phyloP scores from a whole-genome alignment of 1,140 invertebrate species.

The Habropoda laboriosa region DNA sequence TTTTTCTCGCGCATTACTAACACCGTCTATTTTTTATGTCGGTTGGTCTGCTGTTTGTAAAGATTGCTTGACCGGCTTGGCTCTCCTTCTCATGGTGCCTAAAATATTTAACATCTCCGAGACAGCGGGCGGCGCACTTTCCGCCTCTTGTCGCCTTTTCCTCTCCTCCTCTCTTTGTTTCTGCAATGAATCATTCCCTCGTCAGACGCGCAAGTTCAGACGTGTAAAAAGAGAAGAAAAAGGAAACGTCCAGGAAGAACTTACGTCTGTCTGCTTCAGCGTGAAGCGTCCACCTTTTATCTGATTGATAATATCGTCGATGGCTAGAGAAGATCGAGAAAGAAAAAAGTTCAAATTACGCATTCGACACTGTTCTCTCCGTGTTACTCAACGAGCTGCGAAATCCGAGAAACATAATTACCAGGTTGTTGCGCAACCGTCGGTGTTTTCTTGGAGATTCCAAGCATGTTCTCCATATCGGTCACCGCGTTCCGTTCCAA shows the following conservation, averaged over 20 bases:
- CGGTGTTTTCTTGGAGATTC: conserved; percentile 77
- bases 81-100: conserved; percentile 85
- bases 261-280: conserved; percentile 85
- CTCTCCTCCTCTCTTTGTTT: conserved; percentile 83
- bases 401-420: conserved; percentile 54
- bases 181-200: conserved; percentile 63
- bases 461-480: conserved; percentile 85
- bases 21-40: conserved; percentile 46
- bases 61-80: conserved; percentile 75
- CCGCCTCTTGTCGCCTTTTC: conserved; percentile 82
- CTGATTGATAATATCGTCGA: conserved; percentile 89
- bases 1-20: not conserved
- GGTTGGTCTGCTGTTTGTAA: conserved; percentile 67
- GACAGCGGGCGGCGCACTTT: conserved; percentile 84
- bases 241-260: conserved; percentile 18
- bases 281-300: conserved; percentile 90
- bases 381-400: not conserved
- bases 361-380: not conserved
- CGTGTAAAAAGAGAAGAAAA: not conserved
- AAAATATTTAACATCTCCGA: conserved; percentile 88
- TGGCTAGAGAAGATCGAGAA: conserved; percentile 79
- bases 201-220: not conserved
- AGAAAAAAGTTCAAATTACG: not conserved
- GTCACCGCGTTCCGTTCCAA: conserved; percentile 75
- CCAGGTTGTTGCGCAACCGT: conserved; percentile 75